phyloP scores from a whole-genome alignment of 2,113 vertebrate species.

The Telmatochromis sp. region DNA sequence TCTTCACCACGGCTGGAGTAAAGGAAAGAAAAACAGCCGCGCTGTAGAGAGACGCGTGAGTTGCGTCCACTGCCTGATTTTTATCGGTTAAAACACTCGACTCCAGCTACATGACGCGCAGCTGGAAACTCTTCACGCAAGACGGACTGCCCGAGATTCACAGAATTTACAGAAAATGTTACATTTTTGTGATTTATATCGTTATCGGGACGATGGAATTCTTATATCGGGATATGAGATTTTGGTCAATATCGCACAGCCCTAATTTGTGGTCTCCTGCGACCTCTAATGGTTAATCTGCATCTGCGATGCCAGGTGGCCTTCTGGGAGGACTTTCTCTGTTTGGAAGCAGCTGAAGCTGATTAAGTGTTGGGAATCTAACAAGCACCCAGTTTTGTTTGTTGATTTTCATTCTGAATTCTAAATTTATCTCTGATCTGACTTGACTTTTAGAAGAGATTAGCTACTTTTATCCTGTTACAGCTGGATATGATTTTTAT shows the following conservation, averaged over 20 bases:
- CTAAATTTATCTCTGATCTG: background rate
- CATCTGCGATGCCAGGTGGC: background rate
- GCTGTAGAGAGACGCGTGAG: too few species aligned
- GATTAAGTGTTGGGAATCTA: background rate
- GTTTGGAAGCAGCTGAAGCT: background rate
- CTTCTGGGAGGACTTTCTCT: background rate
- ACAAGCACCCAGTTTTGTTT: background rate
- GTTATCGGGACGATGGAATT: fast-evolving
- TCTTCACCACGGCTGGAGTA: too few species aligned
- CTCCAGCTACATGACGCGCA: too few species aligned
- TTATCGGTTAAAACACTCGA: too few species aligned
- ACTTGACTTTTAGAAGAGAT: background rate
- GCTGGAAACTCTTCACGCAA: too few species aligned
- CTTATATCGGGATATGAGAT: too few species aligned
- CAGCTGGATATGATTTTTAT: background rate
- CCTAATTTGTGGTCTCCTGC: background rate
- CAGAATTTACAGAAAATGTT: too few species aligned
- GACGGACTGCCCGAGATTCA: too few species aligned
- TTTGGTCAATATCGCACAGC: too few species aligned
- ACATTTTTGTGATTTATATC: too few species aligned
- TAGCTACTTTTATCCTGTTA: background rate
- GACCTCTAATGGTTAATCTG: background rate
- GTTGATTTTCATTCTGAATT: background rate
- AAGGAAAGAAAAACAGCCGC: too few species aligned
- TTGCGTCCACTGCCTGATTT: too few species aligned